Evolutionary conservation across 2,113 vertebrate species (phyloP).

Genomic region (Mystacornis crossleyi): DNA sequence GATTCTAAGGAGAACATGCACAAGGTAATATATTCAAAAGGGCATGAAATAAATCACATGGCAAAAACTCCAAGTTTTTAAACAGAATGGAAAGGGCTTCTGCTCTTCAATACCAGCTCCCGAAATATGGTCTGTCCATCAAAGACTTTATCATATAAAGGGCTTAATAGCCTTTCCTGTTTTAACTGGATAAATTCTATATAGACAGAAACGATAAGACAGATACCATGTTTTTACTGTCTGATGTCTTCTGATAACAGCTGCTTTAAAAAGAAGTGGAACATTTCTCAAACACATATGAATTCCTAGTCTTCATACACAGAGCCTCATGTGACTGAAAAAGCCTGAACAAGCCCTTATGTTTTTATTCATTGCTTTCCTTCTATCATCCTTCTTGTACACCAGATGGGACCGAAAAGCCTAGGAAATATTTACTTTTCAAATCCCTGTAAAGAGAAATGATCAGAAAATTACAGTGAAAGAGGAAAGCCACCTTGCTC

Average conservation of each 20-base stretch:
- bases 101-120: not conserved
- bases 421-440: not conserved
- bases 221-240: not conserved
- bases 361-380: not conserved
- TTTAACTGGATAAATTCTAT: not conserved
- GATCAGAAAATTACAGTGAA: not conserved
- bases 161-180: not conserved
- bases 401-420: not conserved
- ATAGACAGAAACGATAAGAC: rapidly evolving
- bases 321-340: not conserved
- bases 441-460: not conserved
- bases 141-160: not conserved
- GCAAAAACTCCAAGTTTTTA: not conserved
- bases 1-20: not conserved
- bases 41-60: not conserved
- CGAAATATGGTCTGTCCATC: not conserved
- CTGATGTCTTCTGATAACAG: not conserved
- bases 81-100: not conserved
- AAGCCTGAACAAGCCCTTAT: not conserved
- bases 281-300: not conserved
- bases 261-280: not conserved
- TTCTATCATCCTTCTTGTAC: not conserved
- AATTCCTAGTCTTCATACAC: not conserved
- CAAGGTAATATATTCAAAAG: not conserved
- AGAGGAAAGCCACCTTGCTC: not conserved